phyloP scores from a whole-genome alignment of 2,888 invertebrate genomes.

The Eulithis prunata region DNA sequence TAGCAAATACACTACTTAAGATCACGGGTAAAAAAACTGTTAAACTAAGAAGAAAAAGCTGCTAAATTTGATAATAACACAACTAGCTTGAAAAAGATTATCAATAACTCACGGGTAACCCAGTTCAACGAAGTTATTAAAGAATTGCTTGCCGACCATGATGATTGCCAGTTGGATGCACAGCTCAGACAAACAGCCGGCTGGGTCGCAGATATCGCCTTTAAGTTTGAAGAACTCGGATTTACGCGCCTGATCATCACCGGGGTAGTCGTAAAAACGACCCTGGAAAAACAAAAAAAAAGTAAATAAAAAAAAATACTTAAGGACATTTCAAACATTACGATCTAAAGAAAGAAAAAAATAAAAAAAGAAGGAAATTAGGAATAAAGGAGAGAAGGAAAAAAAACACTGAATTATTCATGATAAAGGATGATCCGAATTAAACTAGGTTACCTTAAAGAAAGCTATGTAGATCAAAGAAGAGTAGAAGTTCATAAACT shows the following conservation, averaged over 20 bases:
- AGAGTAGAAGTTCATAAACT: conserved; percentile 99
- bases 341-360: too few relatives aligned
- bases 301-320: too few relatives aligned
- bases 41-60: too few relatives aligned
- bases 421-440: not conserved
- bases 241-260: conserved; percentile 89
- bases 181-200: conserved; percentile 95
- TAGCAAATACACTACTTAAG: too few relatives aligned
- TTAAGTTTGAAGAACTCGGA: conserved; percentile 91
- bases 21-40: too few relatives aligned
- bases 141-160: conserved; percentile 97
- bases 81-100: too few relatives aligned
- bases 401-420: too few relatives aligned
- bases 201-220: conserved; percentile 95
- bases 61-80: too few relatives aligned
- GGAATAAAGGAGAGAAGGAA: too few relatives aligned
- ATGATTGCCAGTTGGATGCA: conserved; percentile 96
- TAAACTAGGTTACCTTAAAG: conserved; percentile 89
- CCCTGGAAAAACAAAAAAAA: conserved; percentile 86
- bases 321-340: too few relatives aligned
- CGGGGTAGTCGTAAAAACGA: conserved; percentile 94
- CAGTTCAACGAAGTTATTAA: conserved; percentile 96
- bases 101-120: conserved; percentile 90
- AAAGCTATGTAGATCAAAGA: conserved; percentile 99
- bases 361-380: too few relatives aligned